These are phyloP conservation scores for Laticauda laticaudata DNA, from an alignment of 2,113 vertebrate species.

Conservation along the genomic window DNA sequence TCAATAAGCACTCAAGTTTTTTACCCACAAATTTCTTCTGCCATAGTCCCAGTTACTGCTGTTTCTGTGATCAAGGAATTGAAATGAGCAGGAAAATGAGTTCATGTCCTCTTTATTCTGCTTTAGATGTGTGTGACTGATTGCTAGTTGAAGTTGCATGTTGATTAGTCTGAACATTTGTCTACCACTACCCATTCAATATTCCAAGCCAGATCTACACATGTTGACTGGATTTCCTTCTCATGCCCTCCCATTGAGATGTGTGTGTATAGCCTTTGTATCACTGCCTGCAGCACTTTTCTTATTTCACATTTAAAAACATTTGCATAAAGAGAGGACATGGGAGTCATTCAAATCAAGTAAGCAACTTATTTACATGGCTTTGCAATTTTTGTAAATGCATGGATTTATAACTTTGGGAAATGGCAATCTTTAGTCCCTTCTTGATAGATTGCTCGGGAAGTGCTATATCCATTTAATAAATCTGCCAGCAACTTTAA, in stretches of 20 bases:
- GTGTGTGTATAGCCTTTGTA: background rate
- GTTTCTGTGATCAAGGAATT: background rate
- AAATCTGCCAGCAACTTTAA: conserved; percentile 33
- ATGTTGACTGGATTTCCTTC: background rate
- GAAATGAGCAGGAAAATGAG: background rate
- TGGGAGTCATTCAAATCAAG: background rate
- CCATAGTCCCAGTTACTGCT: background rate
- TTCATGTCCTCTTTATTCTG: background rate
- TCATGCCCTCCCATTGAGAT: background rate
- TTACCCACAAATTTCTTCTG: background rate
- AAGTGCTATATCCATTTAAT: conserved; percentile 1
- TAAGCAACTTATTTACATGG: conserved; percentile 15
- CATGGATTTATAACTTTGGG: background rate
- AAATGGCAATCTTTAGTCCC: background rate
- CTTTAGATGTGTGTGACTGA: background rate
- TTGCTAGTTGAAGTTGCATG: background rate
- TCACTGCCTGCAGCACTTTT: conserved; percentile 9
- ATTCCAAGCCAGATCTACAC: conserved; percentile 23
- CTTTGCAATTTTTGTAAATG: background rate
- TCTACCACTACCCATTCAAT: background rate
- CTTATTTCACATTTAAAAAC: rapidly evolving
- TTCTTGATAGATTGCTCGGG: rapidly evolving
- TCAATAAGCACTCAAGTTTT: background rate
- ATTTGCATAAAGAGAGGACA: conserved; percentile 21
- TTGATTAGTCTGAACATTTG: background rate